Base-by-base conservation (phyloP, 2,113 vertebrate species). In the Rhodinocichla rosea region DNA sequence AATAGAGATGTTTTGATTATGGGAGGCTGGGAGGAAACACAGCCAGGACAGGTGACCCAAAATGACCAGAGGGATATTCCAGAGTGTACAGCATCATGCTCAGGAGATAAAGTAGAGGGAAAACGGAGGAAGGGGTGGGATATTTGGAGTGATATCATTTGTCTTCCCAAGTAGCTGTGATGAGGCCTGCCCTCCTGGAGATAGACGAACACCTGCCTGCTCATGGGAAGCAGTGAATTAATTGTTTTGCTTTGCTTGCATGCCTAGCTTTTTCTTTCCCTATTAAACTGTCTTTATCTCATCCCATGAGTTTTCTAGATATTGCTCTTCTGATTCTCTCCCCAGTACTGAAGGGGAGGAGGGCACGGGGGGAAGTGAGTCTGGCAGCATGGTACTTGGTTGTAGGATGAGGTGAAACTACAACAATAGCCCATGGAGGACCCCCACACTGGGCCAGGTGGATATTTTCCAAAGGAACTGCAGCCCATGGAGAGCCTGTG, bases 321-420 rank as follows among this genome's bases (percentile, higher is more conserved):
- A 18, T 30, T 67, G 20, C 19, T 39, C 13, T 45, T 67, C 37
- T 20, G 33, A 52, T 67, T 82, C 24, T 24, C 33, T 67, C 45
- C 37, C 20, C 33, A 82, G 5, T 39, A n/a, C 16, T 39, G 52
- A 9, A 14, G 12, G 9, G 8, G 21, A 13, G 2, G 3, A 2
- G 12, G 6, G 12, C 1, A 0, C 9, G 18, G 9, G 9, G 17
- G 9, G 9, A 14, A 45, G 16, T 20, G n/a, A n/a, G 11, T n/a
- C 13, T n/a, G 9, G 17, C 33, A 45, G 44, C 13, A 9, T 45
- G 33, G 15, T 16, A 28, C 13, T 81, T 67, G 19, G 19, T 52
- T 74, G n/a, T 28, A 52, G 13, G 9, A 44, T 75, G n/a, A 50
- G 4, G 16, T 75, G 30, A 82, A 82, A 67, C 15, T 13, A 44